Evolutionary conservation across 1,140 invertebrate genomes (phyloP).

Genomic region (Planococcus citri): DNA sequence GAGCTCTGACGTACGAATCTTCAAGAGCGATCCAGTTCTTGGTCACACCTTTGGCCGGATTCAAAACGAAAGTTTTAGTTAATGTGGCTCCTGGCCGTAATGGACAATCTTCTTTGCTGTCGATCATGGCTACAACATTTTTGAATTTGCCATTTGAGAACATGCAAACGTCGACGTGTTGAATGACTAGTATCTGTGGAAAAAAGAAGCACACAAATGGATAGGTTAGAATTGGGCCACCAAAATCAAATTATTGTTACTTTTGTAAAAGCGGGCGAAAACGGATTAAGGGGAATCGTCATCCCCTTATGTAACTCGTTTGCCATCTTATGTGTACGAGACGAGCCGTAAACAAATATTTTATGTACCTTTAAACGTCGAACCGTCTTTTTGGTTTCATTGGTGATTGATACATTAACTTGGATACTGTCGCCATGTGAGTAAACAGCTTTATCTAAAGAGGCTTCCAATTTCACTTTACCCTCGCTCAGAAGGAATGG

Average conservation of each 20-base stretch:
- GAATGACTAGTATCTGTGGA: conserved; percentile 67
- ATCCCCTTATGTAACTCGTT: too few relatives aligned
- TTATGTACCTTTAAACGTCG: conserved; percentile 70
- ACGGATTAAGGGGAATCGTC: too few relatives aligned
- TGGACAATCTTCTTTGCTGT: conserved; percentile 52
- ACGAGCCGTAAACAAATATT: background rate
- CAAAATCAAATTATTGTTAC: background rate
- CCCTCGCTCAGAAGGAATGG: conserved; percentile 51
- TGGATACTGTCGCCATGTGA: conserved; percentile 80
- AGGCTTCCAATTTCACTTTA: conserved; percentile 64
- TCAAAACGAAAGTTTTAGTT: conserved; percentile 48
- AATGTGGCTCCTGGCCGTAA: conserved; percentile 44
- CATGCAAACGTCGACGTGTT: conserved; percentile 97
- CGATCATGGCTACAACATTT: conserved; percentile 83
- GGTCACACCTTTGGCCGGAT: conserved; percentile 57
- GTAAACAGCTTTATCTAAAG: conserved; percentile 86
- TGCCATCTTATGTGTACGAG: too few relatives aligned
- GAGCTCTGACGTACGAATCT: conserved; percentile 57
- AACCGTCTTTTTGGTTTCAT: conserved; percentile 90
- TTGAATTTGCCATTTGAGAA: conserved; percentile 99
- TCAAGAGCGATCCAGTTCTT: conserved; percentile 73
- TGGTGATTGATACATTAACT: conserved; percentile 76
- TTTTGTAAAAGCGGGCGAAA: background rate
- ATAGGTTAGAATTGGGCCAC: background rate
- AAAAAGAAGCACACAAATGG: background rate